Evolutionary conservation across 2,113 vertebrate species (phyloP).

Genomic region (Rhizomys pruinosus): DNA sequence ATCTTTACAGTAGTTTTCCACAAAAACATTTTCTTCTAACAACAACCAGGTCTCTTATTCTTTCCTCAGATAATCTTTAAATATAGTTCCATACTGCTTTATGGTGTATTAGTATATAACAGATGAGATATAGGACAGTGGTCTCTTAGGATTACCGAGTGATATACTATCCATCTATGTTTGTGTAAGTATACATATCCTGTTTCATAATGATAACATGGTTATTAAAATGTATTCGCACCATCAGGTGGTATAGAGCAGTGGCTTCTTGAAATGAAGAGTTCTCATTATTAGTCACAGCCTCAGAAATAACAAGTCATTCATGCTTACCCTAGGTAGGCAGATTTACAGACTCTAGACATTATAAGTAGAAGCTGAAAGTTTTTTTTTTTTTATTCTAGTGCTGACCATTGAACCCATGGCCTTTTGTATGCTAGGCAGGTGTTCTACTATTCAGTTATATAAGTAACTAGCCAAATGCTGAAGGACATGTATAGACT

Average conservation of each 20-base stretch:
- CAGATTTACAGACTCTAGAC: not conserved
- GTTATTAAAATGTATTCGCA: not conserved
- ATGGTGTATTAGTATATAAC: not conserved
- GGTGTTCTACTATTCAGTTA: not conserved
- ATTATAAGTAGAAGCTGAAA: not conserved
- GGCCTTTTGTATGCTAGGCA: not conserved
- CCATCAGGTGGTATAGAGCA: not conserved
- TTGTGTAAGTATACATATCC: not conserved
- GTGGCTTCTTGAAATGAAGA: not conserved
- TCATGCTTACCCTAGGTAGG: not conserved
- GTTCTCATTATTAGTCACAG: not conserved
- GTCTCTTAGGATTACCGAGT: not conserved
- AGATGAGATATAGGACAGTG: not conserved
- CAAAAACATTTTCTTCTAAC: not conserved
- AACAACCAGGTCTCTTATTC: not conserved
- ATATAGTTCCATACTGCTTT: not conserved
- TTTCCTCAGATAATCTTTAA: not conserved
- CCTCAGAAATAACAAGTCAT: not conserved
- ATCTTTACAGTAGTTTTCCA: slow-evolving; percentile 18
- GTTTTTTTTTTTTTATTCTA: not conserved
- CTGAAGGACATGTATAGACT: not conserved
- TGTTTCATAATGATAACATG: not conserved
- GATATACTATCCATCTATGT: not conserved
- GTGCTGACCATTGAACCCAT: not conserved
- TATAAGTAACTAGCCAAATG: not conserved